phyloP scores from a whole-genome alignment of 2,888 invertebrate species.

The Aphodius sticticus region DNA sequence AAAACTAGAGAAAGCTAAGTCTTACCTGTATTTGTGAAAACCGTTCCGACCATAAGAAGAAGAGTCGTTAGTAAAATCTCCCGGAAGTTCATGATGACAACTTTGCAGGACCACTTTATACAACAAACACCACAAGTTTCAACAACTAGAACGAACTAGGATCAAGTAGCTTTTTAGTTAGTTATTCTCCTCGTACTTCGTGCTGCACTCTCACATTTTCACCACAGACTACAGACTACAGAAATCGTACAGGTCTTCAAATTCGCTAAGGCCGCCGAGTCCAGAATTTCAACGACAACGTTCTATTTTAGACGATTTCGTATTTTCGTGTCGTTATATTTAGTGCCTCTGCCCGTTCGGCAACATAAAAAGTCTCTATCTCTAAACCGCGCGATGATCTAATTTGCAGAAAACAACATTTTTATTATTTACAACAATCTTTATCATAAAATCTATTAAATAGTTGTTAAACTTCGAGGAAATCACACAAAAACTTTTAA shows the following conservation, averaged over 20 bases:
- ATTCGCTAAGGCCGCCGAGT: not conserved
- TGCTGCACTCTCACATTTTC: not conserved
- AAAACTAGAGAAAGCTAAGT: not conserved
- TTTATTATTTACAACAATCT: not conserved
- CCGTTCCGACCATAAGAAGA: not conserved
- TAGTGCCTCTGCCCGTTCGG: not conserved
- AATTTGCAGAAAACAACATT: conserved; percentile 8
- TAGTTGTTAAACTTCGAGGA: not conserved
- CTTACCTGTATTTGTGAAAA: not conserved
- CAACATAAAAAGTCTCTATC: conserved; percentile 12
- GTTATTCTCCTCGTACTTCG: not conserved
- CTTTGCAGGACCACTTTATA: not conserved
- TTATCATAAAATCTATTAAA: not conserved
- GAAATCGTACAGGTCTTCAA: not conserved
- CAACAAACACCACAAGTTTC: conserved; percentile 14
- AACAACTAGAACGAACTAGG: not conserved
- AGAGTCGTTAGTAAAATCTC: not conserved
- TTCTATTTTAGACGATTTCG: conserved; percentile 30
- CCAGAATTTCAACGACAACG: not conserved
- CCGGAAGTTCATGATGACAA: not conserved
- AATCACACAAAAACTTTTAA: not conserved
- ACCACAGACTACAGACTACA: not conserved
- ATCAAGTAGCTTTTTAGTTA: not conserved
- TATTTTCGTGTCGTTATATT: conserved; percentile 29
- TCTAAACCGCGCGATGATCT: conserved; percentile 24